phyloP scores from a whole-genome alignment of 2,797 vertebrate genomes.

The Triplophysa bombifrons region DNA sequence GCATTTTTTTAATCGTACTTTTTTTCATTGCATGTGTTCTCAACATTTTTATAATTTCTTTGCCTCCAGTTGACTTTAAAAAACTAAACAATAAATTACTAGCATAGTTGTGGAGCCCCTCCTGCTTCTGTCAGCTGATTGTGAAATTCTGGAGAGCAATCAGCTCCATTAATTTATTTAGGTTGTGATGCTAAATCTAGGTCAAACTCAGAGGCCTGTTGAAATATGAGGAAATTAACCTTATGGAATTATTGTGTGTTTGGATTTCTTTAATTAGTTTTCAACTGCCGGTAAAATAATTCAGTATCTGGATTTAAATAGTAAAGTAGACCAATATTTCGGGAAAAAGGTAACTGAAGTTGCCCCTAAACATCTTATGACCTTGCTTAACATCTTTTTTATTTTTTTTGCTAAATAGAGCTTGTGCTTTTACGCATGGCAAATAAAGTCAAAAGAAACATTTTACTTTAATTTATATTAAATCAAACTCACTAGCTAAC shows the following conservation, averaged over 20 bases:
- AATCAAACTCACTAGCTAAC: background rate
- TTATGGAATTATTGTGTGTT: slow-evolving; percentile 49
- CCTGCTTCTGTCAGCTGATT: slow-evolving; percentile 41
- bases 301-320: background rate
- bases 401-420: background rate
- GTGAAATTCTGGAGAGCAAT: slow-evolving; percentile 38
- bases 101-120: slow-evolving; percentile 20
- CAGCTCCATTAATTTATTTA: slow-evolving; percentile 50
- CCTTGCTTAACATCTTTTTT: background rate
- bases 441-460: background rate
- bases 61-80: background rate
- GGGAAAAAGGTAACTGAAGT: background rate
- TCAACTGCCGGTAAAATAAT: slow-evolving; percentile 1
- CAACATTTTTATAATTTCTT: background rate
- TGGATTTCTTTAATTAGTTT: slow-evolving; percentile 28
- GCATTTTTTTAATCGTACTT: background rate
- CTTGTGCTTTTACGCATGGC: background rate
- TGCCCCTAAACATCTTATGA: background rate
- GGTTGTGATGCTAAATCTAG: slow-evolving; percentile 55
- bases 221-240: slow-evolving; percentile 60
- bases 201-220: slow-evolving; percentile 49
- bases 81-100: slow-evolving; percentile 26
- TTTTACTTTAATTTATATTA: background rate
- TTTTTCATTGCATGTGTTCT: background rate
- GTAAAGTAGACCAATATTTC: background rate